phyloP scores from a whole-genome alignment of 2,888 invertebrate genomes.

The Nomada ruficornis region DNA sequence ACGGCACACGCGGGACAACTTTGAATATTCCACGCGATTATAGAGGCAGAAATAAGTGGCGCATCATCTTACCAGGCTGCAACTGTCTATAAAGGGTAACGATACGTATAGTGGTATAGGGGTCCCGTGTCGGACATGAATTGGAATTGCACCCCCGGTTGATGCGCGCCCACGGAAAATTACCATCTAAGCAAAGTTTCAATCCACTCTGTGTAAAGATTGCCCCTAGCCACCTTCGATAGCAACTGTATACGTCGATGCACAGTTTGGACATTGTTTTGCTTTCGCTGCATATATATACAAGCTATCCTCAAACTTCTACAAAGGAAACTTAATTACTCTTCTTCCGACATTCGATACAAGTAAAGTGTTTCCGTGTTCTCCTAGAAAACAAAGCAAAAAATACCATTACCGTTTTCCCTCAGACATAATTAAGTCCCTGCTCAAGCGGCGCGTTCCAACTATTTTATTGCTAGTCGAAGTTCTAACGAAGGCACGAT shows the following conservation, averaged over 20 bases:
- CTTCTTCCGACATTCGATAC: not conserved
- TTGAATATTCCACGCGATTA: slow-evolving; percentile 71
- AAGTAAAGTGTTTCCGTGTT: not conserved
- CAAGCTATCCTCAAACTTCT: not conserved
- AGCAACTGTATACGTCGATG: not conserved
- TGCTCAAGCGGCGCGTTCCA: too few species aligned
- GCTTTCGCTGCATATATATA: not conserved
- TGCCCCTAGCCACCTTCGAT: not conserved
- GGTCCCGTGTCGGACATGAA: slow-evolving; percentile 76
- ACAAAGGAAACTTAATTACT: too few species aligned
- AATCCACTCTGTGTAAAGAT: slow-evolving; percentile 68
- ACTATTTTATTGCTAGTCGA: not conserved
- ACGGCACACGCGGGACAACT: slow-evolving; percentile 61
- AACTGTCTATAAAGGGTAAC: slow-evolving; percentile 50
- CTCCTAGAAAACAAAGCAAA: not conserved
- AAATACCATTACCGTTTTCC: not conserved
- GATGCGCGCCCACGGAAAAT: slow-evolving; percentile 72
- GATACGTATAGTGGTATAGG: slow-evolving; percentile 59
- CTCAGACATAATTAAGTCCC: not conserved
- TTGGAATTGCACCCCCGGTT: slow-evolving; percentile 73
- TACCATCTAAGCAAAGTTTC: slow-evolving; percentile 78
- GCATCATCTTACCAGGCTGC: slow-evolving; percentile 49
- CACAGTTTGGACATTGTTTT: not conserved
- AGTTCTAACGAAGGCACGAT: not conserved
- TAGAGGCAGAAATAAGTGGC: slow-evolving; percentile 65